phyloP scores from a whole-genome alignment of 2,113 vertebrate species.

The Hippopotamus amphibius region DNA sequence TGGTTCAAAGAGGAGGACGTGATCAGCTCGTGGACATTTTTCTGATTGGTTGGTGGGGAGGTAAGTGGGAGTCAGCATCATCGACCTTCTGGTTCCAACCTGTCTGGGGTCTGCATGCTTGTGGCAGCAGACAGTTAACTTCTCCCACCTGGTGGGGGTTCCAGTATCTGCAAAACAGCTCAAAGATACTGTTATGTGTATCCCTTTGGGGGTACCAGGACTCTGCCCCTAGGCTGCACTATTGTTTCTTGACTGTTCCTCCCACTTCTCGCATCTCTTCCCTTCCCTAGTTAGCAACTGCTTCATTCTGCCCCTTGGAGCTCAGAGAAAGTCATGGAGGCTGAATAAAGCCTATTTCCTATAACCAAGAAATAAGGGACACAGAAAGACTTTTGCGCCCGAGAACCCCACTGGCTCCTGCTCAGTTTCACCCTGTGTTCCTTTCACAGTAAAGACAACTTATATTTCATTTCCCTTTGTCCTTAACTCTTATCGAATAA shows the following conservation, averaged over 20 bases:
- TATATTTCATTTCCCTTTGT: not conserved
- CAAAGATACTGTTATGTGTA: too few relatives aligned
- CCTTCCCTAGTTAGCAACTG: not conserved
- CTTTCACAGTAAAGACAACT: not conserved
- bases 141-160: too few relatives aligned
- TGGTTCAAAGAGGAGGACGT: too few relatives aligned
- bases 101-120: too few relatives aligned
- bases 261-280: not conserved
- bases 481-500: constrained; percentile 32
- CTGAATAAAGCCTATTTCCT: not conserved
- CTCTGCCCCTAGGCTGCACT: not conserved
- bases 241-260: not conserved
- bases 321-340: not conserved
- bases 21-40: too few relatives aligned
- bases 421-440: not conserved
- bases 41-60: too few relatives aligned
- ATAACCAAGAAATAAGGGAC: not conserved
- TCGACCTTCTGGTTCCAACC: too few relatives aligned
- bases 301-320: not conserved
- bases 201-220: not conserved
- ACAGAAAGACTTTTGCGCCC: not conserved
- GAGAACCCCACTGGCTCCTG: not conserved
- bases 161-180: too few relatives aligned
- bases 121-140: too few relatives aligned
- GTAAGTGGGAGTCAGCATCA: too few relatives aligned